phyloP scores from a whole-genome alignment of 2,797 vertebrate species.

The Gorsachius magnificus region DNA sequence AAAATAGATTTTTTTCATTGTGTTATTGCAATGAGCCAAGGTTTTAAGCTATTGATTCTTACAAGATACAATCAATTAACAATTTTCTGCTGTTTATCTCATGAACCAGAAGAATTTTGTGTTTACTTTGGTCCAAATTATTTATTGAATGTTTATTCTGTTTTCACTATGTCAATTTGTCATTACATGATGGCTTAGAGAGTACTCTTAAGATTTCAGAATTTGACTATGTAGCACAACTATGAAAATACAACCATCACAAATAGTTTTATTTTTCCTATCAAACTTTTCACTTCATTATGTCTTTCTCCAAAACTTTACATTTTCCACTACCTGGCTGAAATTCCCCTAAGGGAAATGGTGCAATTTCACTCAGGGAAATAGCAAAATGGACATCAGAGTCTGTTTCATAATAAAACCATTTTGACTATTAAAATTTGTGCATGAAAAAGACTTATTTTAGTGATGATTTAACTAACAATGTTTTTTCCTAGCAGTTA shows the following conservation, averaged over 20 bases:
- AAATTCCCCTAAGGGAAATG: background rate
- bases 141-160: background rate
- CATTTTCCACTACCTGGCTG: background rate
- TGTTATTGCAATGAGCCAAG: background rate
- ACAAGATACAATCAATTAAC: constrained; percentile 6
- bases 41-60: constrained; percentile 28
- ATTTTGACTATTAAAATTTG: background rate
- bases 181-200: background rate
- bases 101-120: background rate
- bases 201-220: background rate
- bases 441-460: background rate
- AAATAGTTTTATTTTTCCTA: background rate
- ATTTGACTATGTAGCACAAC: background rate
- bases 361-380: background rate
- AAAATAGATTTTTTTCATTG: background rate
- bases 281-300: background rate
- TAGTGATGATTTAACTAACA: background rate
- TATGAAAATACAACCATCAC: background rate
- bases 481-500: background rate
- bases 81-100: background rate
- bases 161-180: background rate
- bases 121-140: background rate
- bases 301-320: background rate
- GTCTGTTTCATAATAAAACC: background rate
- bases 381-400: background rate